Percentiles rank a stretch among this genome's conserved stretches.
These are phyloP conservation scores for Coccyzus lansbergi DNA, from an alignment of 2,797 vertebrate genomes.

Conservation along the genomic window DNA sequence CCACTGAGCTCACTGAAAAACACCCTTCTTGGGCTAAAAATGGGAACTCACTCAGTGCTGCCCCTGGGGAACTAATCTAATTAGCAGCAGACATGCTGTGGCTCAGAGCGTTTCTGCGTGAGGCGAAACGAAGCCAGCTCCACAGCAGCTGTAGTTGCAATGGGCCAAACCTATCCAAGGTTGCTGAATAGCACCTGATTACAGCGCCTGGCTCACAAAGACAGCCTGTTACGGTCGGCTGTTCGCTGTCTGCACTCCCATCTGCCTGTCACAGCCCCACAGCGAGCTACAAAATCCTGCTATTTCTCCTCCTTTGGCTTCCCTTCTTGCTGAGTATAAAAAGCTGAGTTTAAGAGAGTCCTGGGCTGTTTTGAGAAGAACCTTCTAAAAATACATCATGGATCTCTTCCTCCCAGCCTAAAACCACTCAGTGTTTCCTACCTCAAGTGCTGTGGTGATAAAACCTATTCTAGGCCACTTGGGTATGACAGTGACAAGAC, in stretches of 20 bases:
- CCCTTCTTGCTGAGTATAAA: background rate
- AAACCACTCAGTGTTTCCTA: background rate
- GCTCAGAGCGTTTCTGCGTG: background rate
- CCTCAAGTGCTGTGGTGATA: background rate
- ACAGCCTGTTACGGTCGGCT: background rate
- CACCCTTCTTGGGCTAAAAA: background rate
- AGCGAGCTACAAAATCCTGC: background rate
- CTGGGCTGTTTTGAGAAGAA: background rate
- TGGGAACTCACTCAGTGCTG: fast-evolving
- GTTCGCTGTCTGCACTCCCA: background rate
- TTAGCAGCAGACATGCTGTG: background rate
- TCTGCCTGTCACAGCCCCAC: background rate
- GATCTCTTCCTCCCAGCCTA: background rate
- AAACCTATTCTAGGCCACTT: background rate
- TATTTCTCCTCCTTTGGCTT: background rate
- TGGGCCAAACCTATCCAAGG: background rate
- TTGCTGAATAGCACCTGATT: background rate
- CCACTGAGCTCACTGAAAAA: background rate
- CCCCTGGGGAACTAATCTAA: background rate
- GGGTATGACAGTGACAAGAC: background rate
- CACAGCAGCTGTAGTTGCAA: background rate
- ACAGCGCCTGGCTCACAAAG: background rate
- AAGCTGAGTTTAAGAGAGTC: background rate
- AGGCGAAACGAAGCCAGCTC: background rate
- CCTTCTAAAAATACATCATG: background rate